Conservation (phyloP, 1,140 invertebrate species). For the Drosophila lowei region DNA sequence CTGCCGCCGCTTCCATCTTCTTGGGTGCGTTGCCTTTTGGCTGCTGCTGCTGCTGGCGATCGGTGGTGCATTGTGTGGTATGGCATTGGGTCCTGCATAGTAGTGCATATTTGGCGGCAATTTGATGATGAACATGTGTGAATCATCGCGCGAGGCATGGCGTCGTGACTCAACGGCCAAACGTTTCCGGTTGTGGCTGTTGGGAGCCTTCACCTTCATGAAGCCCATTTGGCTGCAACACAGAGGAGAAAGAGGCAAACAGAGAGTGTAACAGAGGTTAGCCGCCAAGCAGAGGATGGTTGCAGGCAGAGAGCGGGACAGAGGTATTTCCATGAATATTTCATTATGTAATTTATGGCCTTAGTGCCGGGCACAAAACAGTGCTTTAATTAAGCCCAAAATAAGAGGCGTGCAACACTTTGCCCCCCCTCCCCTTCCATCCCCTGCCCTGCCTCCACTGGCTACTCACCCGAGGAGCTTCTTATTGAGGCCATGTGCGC, state of each 20-base stretch:
- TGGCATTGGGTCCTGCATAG: conserved; percentile 86
- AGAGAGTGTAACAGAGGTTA: too few relatives aligned
- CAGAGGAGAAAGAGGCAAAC: neutral
- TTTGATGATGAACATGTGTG: conserved; percentile 92
- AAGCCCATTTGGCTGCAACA: conserved; percentile 84
- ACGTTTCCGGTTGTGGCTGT: conserved; percentile 88
- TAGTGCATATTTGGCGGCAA: conserved; percentile 91
- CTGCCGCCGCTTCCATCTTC: conserved; percentile 26
- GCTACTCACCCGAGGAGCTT: conserved; percentile 75
- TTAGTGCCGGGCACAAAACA: conserved; percentile 28
- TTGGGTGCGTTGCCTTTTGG: conserved; percentile 22
- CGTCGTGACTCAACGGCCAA: conserved; percentile 88
- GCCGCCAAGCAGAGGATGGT: too few relatives aligned
- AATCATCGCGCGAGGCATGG: conserved; percentile 88
- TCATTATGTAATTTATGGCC: conserved; percentile 73
- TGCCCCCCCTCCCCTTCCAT: too few relatives aligned
- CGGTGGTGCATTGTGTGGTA: conserved; percentile 1
- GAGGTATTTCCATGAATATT: conserved; percentile 68
- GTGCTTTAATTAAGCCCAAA: conserved; percentile 76
- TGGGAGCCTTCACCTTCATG: conserved; percentile 85
- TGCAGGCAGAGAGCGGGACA: too few relatives aligned
- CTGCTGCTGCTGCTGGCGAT: conserved; percentile 23
- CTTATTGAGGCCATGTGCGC: conserved; percentile 74
- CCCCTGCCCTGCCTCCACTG: neutral
- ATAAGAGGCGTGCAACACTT: conserved; percentile 33